Base-by-base conservation (phyloP, 1,140 invertebrate species). In the Galleria mellonella region DNA sequence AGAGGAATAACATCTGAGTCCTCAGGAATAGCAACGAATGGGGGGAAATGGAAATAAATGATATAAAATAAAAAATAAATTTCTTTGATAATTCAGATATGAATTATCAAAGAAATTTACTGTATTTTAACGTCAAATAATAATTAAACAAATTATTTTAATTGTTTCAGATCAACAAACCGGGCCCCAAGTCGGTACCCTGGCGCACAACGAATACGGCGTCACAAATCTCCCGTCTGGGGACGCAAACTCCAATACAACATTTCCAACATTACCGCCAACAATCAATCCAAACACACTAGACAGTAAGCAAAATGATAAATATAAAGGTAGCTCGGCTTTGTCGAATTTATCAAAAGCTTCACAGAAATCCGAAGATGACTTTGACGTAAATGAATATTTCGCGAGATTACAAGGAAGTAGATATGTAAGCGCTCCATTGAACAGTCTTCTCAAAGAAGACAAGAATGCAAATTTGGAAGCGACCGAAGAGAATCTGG, bases 301-400 rank as follows among this genome's bases (percentile, higher is more conserved):
- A 32, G 39, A 48, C 23, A 38, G 10, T 14, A 47, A 61, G 39
- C 53, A 40, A 27, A 35, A 38, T 13, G 9, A 17, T 5, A 37
- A 61, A 10, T 47, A 50, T 10, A 61, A 47, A 41, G 46, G 12
- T 9, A 43, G 63, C 41, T 38, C 10, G 7, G 17, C 17, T 0
- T 52, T 9, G n/a, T 9, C 51, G 4, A 60, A 45, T 2, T 28
- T 51, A 17, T 69, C 69, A 7, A 77, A 72, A 43, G 63, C 61
- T 32, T 58, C 54, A 6, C n/a, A 36, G 0, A 77, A 72, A 43
- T 60, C 65, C 0, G 72, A 78, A 8, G 85, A 87, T 28, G 83
- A 87, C 52, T 87, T 87, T 38, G 86, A 87, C 33, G 75, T 87
- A 0, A 86, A 85, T 40, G 77, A 79, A 42, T 87, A 86, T 37